These are phyloP conservation scores for Agriopis aurantiaria DNA, from an alignment of 2,888 invertebrate genomes.

Conservation along the genomic window DNA sequence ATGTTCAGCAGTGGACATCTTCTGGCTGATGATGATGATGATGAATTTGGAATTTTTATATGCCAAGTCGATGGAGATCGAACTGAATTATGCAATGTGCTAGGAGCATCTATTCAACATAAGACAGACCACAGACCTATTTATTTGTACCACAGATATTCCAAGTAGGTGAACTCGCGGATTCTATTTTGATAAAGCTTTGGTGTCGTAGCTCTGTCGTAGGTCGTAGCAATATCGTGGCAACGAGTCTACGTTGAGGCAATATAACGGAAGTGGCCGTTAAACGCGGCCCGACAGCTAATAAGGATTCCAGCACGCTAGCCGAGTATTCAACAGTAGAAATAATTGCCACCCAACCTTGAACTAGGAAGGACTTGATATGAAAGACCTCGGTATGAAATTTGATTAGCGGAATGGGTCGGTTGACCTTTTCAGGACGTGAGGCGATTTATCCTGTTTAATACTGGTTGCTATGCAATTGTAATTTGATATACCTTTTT, in stretches of 20 bases:
- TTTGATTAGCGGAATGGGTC: constrained; percentile 24
- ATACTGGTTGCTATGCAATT: not conserved
- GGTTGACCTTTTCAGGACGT: constrained; percentile 16
- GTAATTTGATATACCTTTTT: not conserved
- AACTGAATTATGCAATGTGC: no score
- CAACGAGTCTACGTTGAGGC: constrained; percentile 25
- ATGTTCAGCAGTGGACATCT: no score
- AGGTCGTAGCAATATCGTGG: constrained; percentile 44
- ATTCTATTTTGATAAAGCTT: no score
- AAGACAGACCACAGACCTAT: no score
- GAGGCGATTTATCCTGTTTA: constrained; percentile 8
- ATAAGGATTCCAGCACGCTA: constrained; percentile 57
- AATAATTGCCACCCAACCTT: constrained; percentile 45
- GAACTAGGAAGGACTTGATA: constrained; percentile 30
- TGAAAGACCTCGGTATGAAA: constrained; percentile 26
- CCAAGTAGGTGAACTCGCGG: no score
- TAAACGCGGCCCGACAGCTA: constrained; percentile 48
- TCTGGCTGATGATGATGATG: no score
- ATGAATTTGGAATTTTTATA: no score
- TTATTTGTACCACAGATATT: no score
- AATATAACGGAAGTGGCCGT: constrained; percentile 57
- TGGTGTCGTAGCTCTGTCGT: constrained; percentile 28
- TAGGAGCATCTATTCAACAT: no score
- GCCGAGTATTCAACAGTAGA: constrained; percentile 45
- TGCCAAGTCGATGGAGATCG: no score